Conservation (phyloP, 2,113 vertebrate species). For the Malurus melanocephalus region DNA sequence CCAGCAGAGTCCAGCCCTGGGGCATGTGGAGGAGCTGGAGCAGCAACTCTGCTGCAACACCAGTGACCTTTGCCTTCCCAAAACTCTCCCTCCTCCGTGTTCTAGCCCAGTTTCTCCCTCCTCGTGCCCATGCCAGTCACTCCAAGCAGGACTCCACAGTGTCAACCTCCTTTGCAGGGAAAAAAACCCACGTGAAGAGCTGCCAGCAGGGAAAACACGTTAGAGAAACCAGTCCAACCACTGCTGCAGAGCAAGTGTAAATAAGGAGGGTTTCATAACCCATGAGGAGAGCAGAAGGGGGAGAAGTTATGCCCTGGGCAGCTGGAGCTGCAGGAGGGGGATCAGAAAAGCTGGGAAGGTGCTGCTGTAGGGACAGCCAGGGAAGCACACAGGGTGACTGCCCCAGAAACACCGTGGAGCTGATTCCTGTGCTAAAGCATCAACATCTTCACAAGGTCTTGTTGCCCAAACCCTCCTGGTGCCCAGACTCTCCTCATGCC, state of each 20-base stretch:
- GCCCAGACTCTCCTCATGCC: neutral
- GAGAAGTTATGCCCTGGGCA: neutral
- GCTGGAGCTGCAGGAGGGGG: neutral
- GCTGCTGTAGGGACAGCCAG: neutral
- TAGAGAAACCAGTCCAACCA: neutral
- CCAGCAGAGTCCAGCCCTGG: neutral
- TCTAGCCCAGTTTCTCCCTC: neutral
- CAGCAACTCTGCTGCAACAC: neutral
- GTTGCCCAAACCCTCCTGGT: neutral
- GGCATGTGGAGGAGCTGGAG: neutral
- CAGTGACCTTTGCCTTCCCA: neutral
- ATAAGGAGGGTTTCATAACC: neutral
- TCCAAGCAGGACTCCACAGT: neutral
- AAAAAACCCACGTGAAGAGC: accelerated
- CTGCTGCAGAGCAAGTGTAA: neutral
- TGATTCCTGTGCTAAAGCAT: neutral
- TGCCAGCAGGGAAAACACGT: accelerated
- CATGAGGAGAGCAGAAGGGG: neutral
- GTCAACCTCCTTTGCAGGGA: neutral
- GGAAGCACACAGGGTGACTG: accelerated
- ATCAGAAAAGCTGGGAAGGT: neutral
- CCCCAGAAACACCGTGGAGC: neutral
- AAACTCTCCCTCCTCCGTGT: neutral
- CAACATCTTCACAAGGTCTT: accelerated
- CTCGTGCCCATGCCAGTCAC: neutral